phyloP scores from a whole-genome alignment of 2,888 invertebrate genomes.

The Tupiocoris notatus region DNA sequence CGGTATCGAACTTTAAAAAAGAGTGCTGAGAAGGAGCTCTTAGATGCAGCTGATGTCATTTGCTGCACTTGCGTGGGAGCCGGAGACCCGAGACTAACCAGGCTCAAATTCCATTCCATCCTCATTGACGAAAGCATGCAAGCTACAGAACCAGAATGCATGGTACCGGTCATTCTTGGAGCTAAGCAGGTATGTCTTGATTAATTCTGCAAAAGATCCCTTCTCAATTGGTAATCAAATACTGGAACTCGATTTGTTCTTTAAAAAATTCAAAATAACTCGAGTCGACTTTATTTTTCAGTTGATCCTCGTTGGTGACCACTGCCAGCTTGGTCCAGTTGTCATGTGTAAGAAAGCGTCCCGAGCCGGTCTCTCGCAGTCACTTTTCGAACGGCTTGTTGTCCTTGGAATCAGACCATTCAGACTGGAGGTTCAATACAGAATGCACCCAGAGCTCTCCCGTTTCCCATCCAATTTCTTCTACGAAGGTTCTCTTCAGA shows the following conservation, averaged over 20 bases:
- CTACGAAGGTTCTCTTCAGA: constrained; percentile 97
- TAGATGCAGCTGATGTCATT: constrained; percentile 96
- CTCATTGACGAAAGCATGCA: constrained; percentile 97
- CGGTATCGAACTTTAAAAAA: constrained; percentile 88
- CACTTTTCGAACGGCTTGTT: constrained; percentile 94
- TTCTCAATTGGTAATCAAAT: neutral
- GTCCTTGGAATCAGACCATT: constrained; percentile 96
- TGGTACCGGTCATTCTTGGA: constrained; percentile 98
- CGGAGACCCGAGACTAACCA: constrained; percentile 89
- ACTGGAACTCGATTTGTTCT: neutral
- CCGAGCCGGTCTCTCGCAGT: constrained; percentile 93
- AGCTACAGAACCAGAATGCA: constrained; percentile 95
- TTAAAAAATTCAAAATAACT: no score
- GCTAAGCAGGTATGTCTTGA: constrained; percentile 72
- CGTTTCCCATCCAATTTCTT: constrained; percentile 99
- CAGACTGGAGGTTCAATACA: constrained; percentile 94
- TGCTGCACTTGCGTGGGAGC: constrained; percentile 99
- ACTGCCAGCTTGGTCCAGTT: constrained; percentile 97
- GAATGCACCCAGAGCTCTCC: constrained; percentile 98
- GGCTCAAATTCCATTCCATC: constrained; percentile 93
- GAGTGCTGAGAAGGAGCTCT: constrained; percentile 82
- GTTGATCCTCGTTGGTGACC: constrained; percentile 96
- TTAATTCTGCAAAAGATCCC: neutral
- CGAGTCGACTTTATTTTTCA: no score
- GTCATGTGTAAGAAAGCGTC: constrained; percentile 99